These are phyloP conservation scores for Parnassius smintheus DNA, from an alignment of 2,888 invertebrate species.

Conservation along the genomic window DNA sequence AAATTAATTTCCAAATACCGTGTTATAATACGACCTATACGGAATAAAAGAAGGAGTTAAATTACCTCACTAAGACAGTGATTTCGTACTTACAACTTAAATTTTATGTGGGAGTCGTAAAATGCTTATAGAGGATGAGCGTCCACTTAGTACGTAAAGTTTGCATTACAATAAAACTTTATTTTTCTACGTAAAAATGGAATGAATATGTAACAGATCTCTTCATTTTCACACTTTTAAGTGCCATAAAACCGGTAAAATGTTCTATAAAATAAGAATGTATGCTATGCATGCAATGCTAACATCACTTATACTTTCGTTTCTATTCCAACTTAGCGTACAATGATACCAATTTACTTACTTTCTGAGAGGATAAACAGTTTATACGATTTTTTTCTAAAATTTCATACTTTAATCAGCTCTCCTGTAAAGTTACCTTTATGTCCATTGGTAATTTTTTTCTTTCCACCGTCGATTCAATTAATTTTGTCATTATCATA, in stretches of 20 bases:
- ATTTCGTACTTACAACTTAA: slow-evolving; percentile 18
- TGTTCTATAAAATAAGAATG: not conserved
- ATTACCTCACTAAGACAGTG: slow-evolving; percentile 12
- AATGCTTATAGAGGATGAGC: slow-evolving; percentile 16
- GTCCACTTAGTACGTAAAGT: slow-evolving; percentile 21
- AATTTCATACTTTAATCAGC: no score
- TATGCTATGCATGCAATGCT: not conserved
- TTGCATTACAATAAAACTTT: slow-evolving; percentile 24
- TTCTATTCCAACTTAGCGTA: no score
- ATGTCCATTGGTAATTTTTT: no score
- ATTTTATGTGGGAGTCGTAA: slow-evolving; percentile 18
- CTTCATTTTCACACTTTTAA: not conserved
- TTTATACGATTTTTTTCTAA: no score
- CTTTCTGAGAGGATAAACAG: no score
- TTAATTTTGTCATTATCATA: no score
- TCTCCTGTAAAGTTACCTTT: no score
- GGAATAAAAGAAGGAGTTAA: not conserved
- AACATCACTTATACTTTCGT: not conserved
- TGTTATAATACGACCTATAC: no score
- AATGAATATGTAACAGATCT: not conserved
- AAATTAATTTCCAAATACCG: no score
- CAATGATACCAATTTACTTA: no score
- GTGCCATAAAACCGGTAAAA: not conserved
- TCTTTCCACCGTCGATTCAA: no score
- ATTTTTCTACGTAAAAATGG: slow-evolving; percentile 8